phyloP scores from a whole-genome alignment of 2,113 vertebrate genomes.

The Propithecus coquereli region DNA sequence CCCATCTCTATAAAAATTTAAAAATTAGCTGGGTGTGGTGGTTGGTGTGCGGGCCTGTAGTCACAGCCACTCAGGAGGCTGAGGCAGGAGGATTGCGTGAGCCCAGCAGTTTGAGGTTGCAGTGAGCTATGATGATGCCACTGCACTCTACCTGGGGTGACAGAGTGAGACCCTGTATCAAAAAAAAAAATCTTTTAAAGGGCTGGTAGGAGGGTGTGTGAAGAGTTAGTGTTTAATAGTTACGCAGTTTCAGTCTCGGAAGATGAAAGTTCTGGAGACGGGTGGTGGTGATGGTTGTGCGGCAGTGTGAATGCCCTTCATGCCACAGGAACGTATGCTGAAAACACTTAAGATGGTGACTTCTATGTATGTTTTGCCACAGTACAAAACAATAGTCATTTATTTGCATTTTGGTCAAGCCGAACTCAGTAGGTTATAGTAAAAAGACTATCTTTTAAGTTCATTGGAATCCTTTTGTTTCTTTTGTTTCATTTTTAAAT shows the following conservation, averaged over 20 bases:
- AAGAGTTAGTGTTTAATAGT: not conserved
- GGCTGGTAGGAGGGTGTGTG: not conserved
- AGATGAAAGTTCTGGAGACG: not conserved
- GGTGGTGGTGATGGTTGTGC: too few species aligned
- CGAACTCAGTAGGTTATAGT: not conserved
- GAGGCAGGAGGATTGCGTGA: not conserved
- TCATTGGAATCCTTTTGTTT: not conserved
- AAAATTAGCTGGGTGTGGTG: too few species aligned
- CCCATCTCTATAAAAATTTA: too few species aligned
- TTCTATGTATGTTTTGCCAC: not conserved
- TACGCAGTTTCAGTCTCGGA: not conserved
- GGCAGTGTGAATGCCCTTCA: accelerated
- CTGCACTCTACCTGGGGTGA: not conserved
- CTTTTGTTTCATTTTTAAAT: not conserved
- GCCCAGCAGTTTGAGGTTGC: not conserved
- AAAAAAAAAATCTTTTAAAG: not conserved
- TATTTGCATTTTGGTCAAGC: not conserved
- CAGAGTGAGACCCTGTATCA: not conserved
- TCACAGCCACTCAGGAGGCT: not conserved
- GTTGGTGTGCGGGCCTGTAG: too few species aligned
- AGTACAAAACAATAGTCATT: not conserved
- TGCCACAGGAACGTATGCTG: accelerated
- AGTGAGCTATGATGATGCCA: not conserved
- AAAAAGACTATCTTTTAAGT: not conserved
- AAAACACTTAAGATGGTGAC: too few species aligned